Evolutionary conservation across 2,797 vertebrate species (phyloP).

Genomic region (Chrysocyon brachyurus): DNA sequence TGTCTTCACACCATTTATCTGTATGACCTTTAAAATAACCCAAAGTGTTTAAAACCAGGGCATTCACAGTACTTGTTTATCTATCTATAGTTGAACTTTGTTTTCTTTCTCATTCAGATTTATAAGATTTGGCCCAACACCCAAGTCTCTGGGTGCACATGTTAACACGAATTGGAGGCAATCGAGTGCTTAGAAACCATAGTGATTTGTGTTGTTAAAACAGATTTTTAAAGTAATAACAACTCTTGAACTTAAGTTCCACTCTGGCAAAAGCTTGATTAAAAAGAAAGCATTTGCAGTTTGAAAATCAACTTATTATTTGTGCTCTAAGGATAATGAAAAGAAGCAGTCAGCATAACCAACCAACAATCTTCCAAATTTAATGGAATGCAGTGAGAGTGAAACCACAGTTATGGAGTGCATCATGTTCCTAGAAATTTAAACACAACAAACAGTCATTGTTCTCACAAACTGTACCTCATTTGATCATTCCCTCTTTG

Average conservation of each 20-base stretch:
- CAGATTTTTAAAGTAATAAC: conserved; percentile 78
- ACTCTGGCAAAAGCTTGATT: conserved; percentile 71
- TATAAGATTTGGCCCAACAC: conserved; percentile 59
- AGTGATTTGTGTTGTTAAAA: conserved; percentile 73
- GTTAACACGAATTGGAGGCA: conserved; percentile 68
- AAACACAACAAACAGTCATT: conserved; percentile 7
- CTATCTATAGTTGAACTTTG: conserved; percentile 27
- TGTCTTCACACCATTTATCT: background rate
- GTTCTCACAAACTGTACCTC: conserved; percentile 39
- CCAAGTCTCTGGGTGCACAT: background rate
- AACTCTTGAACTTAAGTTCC: conserved; percentile 70
- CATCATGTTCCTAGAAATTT: conserved; percentile 50
- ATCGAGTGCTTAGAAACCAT: conserved; percentile 62
- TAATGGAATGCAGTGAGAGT: conserved; percentile 47
- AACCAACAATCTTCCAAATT: conserved; percentile 25
- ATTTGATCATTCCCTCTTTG: conserved; percentile 7
- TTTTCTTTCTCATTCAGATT: conserved; percentile 67
- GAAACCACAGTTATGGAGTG: background rate
- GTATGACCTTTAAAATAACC: conserved; percentile 31
- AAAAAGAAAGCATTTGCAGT: conserved; percentile 69
- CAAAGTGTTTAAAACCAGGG: conserved; percentile 12
- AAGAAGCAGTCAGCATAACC: conserved; percentile 70
- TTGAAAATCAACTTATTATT: conserved; percentile 80
- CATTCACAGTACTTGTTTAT: conserved; percentile 40
- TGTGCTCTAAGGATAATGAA: conserved; percentile 76